Base-by-base conservation (phyloP, 2,888 invertebrate genomes). In the Dromius quadrimaculatus region DNA sequence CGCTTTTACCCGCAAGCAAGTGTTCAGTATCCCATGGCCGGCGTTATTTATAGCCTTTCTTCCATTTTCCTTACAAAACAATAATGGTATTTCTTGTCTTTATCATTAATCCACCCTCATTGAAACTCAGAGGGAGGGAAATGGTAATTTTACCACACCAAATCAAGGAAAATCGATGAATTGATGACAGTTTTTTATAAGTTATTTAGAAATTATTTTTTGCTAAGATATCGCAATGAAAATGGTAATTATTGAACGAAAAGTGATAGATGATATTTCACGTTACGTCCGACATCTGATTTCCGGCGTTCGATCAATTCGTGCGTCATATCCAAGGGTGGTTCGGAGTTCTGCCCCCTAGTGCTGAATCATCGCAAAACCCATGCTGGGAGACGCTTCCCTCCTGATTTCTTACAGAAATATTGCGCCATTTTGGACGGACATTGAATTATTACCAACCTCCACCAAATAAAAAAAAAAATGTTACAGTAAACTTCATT, bases 41-140 rank as follows among this genome's bases (percentile, higher is more conserved):
- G 75, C 70, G 68, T 78, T 78, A 81, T 81, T 81, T 81, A 81
- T 80, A 72, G 76, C 77, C 76, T 79, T 79, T 79, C 80, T 78
- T 79, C 79, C 79, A 78, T 80, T 81, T 80, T 78, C 78, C 79
- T 68, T 68, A 68, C 68, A 68, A 68, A 79, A 78, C 80, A 78
- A 79, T 80, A 80, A 80, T 81, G 80, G 79, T 79, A 79, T 79
- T 79, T 80, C 78, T 79, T 78, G 77, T 77, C 76, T 80, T 79
- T 79, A 80, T 79, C 79, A 78, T 79, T 79, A 79, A 79, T 77
- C 79, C 79, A 77, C 79, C 80, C 76, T 73, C n/a, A n/a, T n/a
- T n/a, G n/a, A n/a, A n/a, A n/a, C n/a, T n/a, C 76, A 71, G 77
- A 75, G 76, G 22, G 32, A 38, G 19, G 36, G 65, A 65, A 65